phyloP scores from a whole-genome alignment of 2,888 invertebrate genomes.

The Maniola hyperantus region DNA sequence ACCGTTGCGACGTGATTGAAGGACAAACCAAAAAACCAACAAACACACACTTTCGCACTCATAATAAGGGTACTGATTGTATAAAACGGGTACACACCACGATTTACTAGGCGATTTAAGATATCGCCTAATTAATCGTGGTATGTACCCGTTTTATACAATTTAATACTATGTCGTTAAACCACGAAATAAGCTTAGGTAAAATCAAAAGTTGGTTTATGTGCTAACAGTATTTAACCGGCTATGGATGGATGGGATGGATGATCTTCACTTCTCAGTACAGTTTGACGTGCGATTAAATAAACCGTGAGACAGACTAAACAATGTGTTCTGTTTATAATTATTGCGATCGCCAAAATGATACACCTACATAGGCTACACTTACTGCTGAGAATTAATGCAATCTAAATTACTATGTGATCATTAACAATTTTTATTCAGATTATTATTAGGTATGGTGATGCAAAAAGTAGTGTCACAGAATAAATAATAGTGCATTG shows the following conservation, averaged over 20 bases:
- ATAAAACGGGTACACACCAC: no score
- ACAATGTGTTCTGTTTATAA: constrained; percentile 2
- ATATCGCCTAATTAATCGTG: no score
- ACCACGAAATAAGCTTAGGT: no score
- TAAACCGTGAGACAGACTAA: constrained; percentile 11
- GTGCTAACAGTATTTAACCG: background rate
- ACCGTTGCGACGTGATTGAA: no score
- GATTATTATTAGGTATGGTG: no score
- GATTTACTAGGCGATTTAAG: no score
- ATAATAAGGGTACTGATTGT: no score
- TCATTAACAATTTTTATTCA: background rate
- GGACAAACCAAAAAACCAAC: no score
- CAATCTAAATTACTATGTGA: background rate
- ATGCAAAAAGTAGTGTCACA: background rate
- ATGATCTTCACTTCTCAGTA: constrained; percentile 2
- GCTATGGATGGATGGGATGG: no score
- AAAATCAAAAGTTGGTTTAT: background rate
- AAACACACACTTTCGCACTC: no score
- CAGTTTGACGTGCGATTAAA: background rate
- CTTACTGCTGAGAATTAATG: background rate
- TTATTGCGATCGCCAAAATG: constrained; percentile 4
- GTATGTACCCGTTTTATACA: no score
- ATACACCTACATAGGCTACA: background rate
- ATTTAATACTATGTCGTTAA: no score
- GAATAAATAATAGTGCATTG: background rate